Base-by-base conservation (phyloP, 2,888 invertebrate species). In the Uropetala carovei region DNA sequence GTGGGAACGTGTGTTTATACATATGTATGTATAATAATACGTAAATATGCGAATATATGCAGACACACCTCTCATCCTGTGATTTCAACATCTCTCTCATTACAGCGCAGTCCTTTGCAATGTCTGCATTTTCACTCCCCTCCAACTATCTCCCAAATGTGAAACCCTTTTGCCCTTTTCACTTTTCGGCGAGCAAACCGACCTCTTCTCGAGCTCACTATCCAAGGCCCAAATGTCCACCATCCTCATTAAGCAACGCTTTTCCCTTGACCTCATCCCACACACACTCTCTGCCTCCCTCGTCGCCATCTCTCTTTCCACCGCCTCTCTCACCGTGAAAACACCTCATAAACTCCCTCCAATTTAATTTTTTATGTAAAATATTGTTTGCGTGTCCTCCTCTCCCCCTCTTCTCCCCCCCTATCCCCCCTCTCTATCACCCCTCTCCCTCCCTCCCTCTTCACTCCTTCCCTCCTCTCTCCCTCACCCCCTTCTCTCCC, bases 181-280 rank as follows among this genome's bases (percentile, higher is more conserved):
- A 75, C 75, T 75, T 75, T 75, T 27, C 22, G 75, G 22, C 27
- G 75, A 75, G 68, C 22, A 8, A 22, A 68, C 22, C 68, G 22
- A 27, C 75, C 75, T 75, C 75, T 75, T 27, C 75, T 64, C 64
- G 9, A 14, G 14, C 14, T 7, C 27, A 27, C 14, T 27, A 27
- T 75, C 75, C 75, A 75, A 75, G 27, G 22, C 27, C 75, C 75
- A 75, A 75, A 75, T 75, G 75, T 75, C 75, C 75, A 11, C 68
- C 4, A 22, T 68, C 68, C 22, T 75, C 75, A 75, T 75, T 75
- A 75, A 75, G 75, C 75, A 75, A 27, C 27, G 22, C 75, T 75
- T 13, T 75, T 43, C 43, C 43, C 75, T 22, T 27, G 75, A 27
- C 22, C 22, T 22, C 75, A 11, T 27, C 27, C 27, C 75, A 27